phyloP scores from a whole-genome alignment of 2,797 vertebrate genomes.

The Poecilia velifera region DNA sequence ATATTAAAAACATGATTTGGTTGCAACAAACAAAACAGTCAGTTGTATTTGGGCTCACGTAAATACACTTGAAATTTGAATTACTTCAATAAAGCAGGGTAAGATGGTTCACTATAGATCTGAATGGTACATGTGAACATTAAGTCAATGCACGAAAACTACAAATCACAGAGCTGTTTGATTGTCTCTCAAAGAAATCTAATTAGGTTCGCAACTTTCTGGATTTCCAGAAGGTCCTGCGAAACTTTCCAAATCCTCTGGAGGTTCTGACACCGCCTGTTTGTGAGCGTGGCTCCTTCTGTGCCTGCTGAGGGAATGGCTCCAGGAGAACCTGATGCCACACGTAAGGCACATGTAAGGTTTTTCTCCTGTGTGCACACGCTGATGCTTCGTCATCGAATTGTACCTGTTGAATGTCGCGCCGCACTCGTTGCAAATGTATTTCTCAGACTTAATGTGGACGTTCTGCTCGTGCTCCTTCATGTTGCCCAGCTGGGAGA shows the following conservation, averaged over 20 bases:
- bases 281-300: conserved; percentile 60
- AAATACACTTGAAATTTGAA: neutral
- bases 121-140: neutral
- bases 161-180: neutral
- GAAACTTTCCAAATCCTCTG: conserved; percentile 28
- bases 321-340: conserved; percentile 64
- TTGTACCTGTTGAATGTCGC: conserved; percentile 69
- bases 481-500: conserved; percentile 77
- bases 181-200: neutral
- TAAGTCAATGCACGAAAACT: neutral
- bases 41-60: neutral
- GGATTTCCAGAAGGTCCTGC: conserved; percentile 39
- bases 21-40: neutral
- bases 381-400: conserved; percentile 68
- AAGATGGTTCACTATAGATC: neutral
- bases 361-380: conserved; percentile 72
- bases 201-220: neutral
- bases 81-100: neutral
- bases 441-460: conserved; percentile 65
- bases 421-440: conserved; percentile 69
- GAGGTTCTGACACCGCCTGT: conserved; percentile 43
- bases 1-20: neutral
- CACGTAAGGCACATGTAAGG: conserved; percentile 63
- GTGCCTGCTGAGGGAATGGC: conserved; percentile 72
- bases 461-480: conserved; percentile 74